A percentile compares a stretch with the other conserved stretches of the same genome.
Evolutionary conservation across 2,888 invertebrate species (phyloP).

Genomic region (Microctonus aethiopoides): DNA sequence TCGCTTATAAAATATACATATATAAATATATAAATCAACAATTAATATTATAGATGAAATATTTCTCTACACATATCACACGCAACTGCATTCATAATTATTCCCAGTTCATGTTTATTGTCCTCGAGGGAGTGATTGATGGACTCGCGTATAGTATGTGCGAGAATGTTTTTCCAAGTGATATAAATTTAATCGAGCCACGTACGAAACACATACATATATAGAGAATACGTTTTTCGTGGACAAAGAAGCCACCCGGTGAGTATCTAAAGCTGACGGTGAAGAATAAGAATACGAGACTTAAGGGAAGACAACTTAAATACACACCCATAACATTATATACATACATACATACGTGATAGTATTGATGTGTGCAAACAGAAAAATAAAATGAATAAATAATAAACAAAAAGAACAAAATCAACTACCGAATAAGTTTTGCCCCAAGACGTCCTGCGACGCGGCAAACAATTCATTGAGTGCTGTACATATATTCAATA

Average conservation of each 20-base stretch:
- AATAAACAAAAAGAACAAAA: neutral
- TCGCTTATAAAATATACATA: neutral
- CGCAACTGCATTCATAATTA: neutral
- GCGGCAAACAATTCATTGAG: conserved; percentile 18
- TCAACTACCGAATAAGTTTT: conserved; percentile 6
- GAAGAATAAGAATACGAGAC: neutral
- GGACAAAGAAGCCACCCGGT: conserved; percentile 12
- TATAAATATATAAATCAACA: neutral
- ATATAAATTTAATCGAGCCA: conserved; percentile 6
- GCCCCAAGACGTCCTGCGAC: neutral
- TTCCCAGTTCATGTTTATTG: neutral
- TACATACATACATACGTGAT: neutral
- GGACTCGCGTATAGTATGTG: neutral
- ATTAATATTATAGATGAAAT: neutral
- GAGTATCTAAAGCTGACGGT: conserved; percentile 35
- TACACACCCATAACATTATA: neutral
- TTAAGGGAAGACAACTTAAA: neutral
- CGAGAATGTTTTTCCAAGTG: conserved; percentile 10
- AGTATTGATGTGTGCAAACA: conserved; percentile 17
- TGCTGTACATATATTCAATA: neutral
- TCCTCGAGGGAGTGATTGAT: conserved; percentile 4
- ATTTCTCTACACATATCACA: neutral
- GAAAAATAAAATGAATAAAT: neutral
- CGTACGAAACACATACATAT: conserved; percentile 1
- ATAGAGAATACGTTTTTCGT: neutral